Evolutionary conservation across 2,797 vertebrate genomes (phyloP), one percentile per base, ranked within the genome.

Genomic region (Sphenopsis melanotis): DNA sequence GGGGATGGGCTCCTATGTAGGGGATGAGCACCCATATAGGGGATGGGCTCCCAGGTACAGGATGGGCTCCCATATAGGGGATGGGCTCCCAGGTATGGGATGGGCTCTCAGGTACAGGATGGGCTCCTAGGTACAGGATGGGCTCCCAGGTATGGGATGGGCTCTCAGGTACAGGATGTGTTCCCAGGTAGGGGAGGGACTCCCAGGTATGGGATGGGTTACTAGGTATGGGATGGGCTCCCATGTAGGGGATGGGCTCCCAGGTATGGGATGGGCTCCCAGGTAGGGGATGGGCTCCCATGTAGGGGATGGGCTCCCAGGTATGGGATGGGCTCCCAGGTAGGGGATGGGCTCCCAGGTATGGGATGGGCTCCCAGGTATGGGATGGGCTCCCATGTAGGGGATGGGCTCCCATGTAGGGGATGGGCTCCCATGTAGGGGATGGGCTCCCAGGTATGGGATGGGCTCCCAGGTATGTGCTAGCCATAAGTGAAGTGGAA

Each of bases 401-500:
- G 2, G 46, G 44, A 26, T 75, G 29, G 3, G 19, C 10, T 42
- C 23, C 32, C 32, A 34, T 8, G 32, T 1, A 8, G 3, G 26
- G 34, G 12, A 16, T 71, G 52, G 18, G 32, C 12, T n/a, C 29
- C 16, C 17, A 21, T 11, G 9, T 1, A 5, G 1, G 10, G 12
- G n/a, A 12, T 72, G 29, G 11, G 34, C 7, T 53, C 29, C 32
- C 64, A 16, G 20, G 17, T 11, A 0, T 1, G 3, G 47, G 15
- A 10, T 36, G n/a, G 6, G 9, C 13, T 18, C 49, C 24, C 32
- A 13, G 15, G 10, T 27, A 4, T 15, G 21, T 37, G 29, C 14
- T 86, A 80, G 32, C 47, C 75, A n/a, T 12, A 2, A 10, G 15
- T 2, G 22, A 41, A 14, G 3, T 2, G 42, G 21, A 66, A 26